Base-by-base conservation (phyloP, 2,797 vertebrate species). In the Rhinophrynus dorsalis region DNA sequence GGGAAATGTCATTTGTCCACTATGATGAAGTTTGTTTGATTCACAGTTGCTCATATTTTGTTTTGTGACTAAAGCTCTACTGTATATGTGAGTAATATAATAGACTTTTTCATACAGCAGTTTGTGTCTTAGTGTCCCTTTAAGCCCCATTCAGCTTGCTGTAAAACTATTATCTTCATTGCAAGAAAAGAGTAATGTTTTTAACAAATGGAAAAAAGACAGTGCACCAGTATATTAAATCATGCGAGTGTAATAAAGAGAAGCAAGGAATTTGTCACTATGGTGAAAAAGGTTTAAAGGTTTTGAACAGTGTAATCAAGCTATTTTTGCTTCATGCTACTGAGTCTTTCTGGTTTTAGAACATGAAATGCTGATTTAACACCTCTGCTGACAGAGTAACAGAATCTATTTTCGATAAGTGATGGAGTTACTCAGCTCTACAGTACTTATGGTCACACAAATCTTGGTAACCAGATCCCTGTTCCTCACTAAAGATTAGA, bases 221-320 rank as follows among this genome's bases (percentile, higher is more conserved):
- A 47, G 17, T 30, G 59, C 44, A 65, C 65, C 40, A 59, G 44
- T 23, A 65, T 59, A 66, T 73, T 65, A 66, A 66, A 73, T 66
- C 35, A 66, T 61, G 40, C 51, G 27, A 59, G 47, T 35, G 45
- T 30, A 59, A 65, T 59, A 57, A 58, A 38, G 69, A 38, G 45
- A 59, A 51, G 52, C 23, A 58, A 65, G 61, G 69, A 65, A 73
- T 73, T 73, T 73, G 69, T 66, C 52, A 73, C 69, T 52, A 63
- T 59, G 45, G 69, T 33, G 54, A 59, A 66, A 73, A 65, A 40
- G 69, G 52, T 66, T 73, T 27, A 59, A 45, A 51, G 54, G 26
- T 66, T 52, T 59, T 58, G 54, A 52, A 56, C 54, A 66, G 54
- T 66, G 61, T 73, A 59, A 73, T 73, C 69, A 66, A 52, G 60